Base-by-base conservation (phyloP, 2,113 vertebrate genomes). In the Spea multiplicata region DNA sequence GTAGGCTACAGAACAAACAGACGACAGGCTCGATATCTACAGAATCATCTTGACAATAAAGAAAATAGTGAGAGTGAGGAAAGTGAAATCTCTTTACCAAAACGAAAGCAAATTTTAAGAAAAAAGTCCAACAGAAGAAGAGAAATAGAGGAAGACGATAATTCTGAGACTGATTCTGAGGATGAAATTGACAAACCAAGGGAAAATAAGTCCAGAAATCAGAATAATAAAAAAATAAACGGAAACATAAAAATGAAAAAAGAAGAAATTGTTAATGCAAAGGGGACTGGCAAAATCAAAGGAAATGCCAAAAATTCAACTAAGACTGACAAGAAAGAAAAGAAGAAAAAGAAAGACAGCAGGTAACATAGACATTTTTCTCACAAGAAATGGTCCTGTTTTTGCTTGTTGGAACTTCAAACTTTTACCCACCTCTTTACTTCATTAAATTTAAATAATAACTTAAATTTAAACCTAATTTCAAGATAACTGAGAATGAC, bases 301-400 rank as follows among this genome's bases (percentile, higher is more conserved):
- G 59, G 84, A 70, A 91, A 84, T 3, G 87, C 81, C 62, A 86
- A 89, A 81, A 85, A 52, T 52, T 91, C 91, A 71, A 87, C 87
- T 17, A 85, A 81, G 2, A 80, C 82, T 16, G 89, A 91, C 73
- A 88, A 88, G 30, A 30, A 30, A 30, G 30, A 30, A 57, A 86
- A 85, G 80, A 92, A 94, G 84, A 91, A 87, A 82, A 91, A 89
- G 82, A 91, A 68, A 67, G 44, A 16, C 88, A 85, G 92, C 83
- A 86, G 88, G 64, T 77, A 94, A 93, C 88, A 86, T 84, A 77
- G 90, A 84, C 1, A 80, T 65, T 30, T 30, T 30, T 30, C 30
- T 30, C 30, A 30, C 30, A 30, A 30, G 30, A 30, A 30, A 30
- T 30, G 30, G 30, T 30, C 30, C 30, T 30, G 30, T 30, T 30